Evolutionary conservation across 2,888 invertebrate genomes (phyloP), one percentile per base, ranked within the genome.

Genomic region (Folsomia manolachei): DNA sequence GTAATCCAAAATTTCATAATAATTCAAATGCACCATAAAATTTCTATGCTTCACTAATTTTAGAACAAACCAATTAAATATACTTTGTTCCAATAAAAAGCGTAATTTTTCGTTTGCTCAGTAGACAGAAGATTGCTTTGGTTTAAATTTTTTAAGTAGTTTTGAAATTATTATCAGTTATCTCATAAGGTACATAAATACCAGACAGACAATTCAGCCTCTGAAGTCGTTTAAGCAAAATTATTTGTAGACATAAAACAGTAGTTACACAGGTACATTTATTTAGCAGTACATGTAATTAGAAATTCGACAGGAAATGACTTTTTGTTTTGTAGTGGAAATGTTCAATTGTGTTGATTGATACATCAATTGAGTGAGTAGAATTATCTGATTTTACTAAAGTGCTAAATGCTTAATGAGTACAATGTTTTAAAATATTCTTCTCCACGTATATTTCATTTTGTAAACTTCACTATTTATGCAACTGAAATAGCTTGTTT

Each of bases 361-460:
- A 39, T 39, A 39, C 39, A 9, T 39, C 39, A 39, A 4, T 9
- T 39, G 39, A 39, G 39, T 39, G 39, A 39, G 14, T 14, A 39
- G 4, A 39, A 39, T n/a, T n/a, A 39, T 56, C 56, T 56, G 56
- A 56, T 19, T 56, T 56, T 39, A 39, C 14, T 39, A 39, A 56
- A 7, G 56, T 56, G 56, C 56, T 56, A 56, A 56, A 56, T 21
- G 56, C 19, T 56, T 56, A 56, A 56, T 56, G 56, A 56, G 56
- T n/a, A 56, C 7, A 56, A 7, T 19, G 21, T 56, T 56, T 56
- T 19, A 56, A 56, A 56, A 56, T 56, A 14, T 7, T n/a, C 4
- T 56, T 56, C 21, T 56, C 18, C 9, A 56, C 4, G 39, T 39
- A 39, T n/a, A n/a, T 9, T 39, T 39, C 39, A 39, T 39, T 4